These are phyloP conservation scores for Antidorcas marsupialis DNA, from an alignment of 2,113 vertebrate genomes.

Conservation along the genomic window DNA sequence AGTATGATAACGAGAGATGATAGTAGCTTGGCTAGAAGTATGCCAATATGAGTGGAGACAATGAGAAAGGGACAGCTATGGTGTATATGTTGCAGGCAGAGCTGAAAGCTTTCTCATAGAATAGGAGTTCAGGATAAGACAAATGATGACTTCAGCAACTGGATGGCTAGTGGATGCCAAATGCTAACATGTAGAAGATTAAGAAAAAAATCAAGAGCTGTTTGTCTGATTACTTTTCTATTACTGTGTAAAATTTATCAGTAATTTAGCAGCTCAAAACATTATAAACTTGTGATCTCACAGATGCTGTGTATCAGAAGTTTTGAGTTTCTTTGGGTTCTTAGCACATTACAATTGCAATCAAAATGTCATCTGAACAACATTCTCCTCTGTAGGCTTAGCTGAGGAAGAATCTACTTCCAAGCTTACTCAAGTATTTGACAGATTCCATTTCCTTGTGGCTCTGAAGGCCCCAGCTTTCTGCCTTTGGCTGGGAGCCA, in stretches of 20 bases:
- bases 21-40: not conserved
- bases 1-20: not conserved
- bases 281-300: not conserved
- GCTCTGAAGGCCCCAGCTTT: not conserved
- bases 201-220: not conserved
- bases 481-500: not conserved
- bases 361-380: not conserved
- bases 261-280: not conserved
- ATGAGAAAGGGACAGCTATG: not conserved
- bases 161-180: not conserved
- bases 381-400: not conserved
- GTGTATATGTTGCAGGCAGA: not conserved
- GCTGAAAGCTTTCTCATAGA: not conserved
- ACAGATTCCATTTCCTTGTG: not conserved
- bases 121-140: not conserved
- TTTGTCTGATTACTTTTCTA: not conserved
- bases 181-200: not conserved
- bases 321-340: not conserved
- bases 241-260: not conserved
- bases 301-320: not conserved
- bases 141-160: not conserved
- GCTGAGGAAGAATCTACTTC: not conserved
- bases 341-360: not conserved
- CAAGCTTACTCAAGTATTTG: not conserved
- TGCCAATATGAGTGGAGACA: not conserved